Evolutionary conservation across 2,888 invertebrate genomes (phyloP), one percentile per base, ranked within the genome.

Genomic region (Cheilosia impressa): DNA sequence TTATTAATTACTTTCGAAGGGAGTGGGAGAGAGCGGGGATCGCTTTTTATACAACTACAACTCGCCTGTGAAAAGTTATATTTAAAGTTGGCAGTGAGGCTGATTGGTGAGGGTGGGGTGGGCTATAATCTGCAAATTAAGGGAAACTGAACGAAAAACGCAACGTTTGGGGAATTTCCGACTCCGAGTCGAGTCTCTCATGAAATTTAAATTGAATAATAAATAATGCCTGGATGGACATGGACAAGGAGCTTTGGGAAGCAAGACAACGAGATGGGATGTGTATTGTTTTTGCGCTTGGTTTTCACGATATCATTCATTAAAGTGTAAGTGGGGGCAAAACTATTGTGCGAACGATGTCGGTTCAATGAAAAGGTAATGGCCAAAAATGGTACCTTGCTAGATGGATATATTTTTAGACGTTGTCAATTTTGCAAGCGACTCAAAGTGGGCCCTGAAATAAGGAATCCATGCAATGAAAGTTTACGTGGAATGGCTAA

Each of bases 1-100:
- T 84, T 84, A 84, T 84, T 84, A 84, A 84, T 84, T 84, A 84
- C 80, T 76, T 71, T 66, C 13, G 53, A 45, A 9, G 69, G 17
- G 10, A 10, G 34, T 10, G 27, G 65, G 7, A n/a, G 38, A 13
- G 17, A 13, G 24, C 34, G 10, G 4, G 10, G 19, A 7, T 63
- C 34, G 43, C 22, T 53, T 75, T 53, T 38, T 58, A 17, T 34
- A 53, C 9, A 65, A 53, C 15, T 43, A 58, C 13, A 38, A 38
- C 38, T 4, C 22, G 17, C 17, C 17, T 27, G 41, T 75, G 68
- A 43, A 65, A 66, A 81, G 47, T 72, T 72, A 66, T 66, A 71
- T 77, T 72, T 72, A 53, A 71, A 52, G 41, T 57, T 57, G 68
- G 19, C 34, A 45, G 22, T 41, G 2, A 17, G 27, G 15, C 24